phyloP scores from a whole-genome alignment of 2,888 invertebrate species.

The Harpalus rufipes region DNA sequence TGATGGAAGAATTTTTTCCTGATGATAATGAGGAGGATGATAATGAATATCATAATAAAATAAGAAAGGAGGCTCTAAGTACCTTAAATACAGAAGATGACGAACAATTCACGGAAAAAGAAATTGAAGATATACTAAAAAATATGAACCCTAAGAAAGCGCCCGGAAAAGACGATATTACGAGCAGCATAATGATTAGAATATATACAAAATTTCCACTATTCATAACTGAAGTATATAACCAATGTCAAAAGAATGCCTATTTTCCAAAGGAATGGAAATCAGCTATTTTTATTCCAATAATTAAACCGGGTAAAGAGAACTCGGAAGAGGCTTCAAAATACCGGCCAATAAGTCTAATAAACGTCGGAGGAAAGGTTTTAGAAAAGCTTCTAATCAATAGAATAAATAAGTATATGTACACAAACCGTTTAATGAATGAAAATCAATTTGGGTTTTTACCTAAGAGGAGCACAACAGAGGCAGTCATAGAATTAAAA shows the following conservation, averaged over 20 bases:
- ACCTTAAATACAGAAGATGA: not conserved
- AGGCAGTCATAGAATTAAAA: not conserved
- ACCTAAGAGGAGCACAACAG: not conserved
- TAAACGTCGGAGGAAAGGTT: constrained; percentile 7
- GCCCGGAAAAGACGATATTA: constrained; percentile 47
- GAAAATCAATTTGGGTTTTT: not conserved
- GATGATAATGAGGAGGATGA: not conserved
- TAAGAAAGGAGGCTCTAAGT: not conserved
- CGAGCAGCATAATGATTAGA: constrained; percentile 69
- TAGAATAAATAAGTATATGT: not conserved
- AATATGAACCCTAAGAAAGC: not conserved
- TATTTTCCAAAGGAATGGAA: constrained; percentile 66
- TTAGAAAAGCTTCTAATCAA: not conserved
- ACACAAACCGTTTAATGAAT: not conserved
- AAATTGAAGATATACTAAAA: not conserved
- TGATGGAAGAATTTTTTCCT: constrained; percentile 7
- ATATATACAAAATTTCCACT: not conserved
- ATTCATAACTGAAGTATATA: not conserved
- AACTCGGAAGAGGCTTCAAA: not conserved
- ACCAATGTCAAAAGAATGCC: not conserved
- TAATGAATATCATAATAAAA: constrained; percentile 8
- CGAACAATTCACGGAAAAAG: not conserved
- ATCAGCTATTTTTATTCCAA: not conserved
- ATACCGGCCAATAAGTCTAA: constrained; percentile 7
- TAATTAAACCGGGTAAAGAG: constrained; percentile 2